Percentiles rank a stretch among this genome's conserved stretches.
Conservation (phyloP, 1,140 invertebrate genomes). For the Drosophila melanica region DNA sequence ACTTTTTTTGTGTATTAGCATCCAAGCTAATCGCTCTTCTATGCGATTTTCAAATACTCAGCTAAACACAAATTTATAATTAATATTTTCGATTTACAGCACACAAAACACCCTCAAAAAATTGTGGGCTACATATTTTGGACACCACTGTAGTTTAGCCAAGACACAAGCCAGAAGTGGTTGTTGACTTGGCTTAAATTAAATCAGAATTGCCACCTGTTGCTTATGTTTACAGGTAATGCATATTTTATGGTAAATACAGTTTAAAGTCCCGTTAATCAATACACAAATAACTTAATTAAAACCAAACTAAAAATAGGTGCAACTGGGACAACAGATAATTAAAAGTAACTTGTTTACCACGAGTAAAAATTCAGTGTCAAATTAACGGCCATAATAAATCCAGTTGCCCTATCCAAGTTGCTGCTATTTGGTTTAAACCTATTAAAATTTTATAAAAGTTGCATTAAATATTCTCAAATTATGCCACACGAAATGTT, state of each 20-base stretch:
- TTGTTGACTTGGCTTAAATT: not conserved
- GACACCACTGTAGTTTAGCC: slow-evolving; percentile 8
- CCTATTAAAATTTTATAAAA: slow-evolving; percentile 40
- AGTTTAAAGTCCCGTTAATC: not conserved
- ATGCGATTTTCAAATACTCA: not conserved
- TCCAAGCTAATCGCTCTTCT: not conserved
- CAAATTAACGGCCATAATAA: not conserved
- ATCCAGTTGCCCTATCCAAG: not conserved
- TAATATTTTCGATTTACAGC: too few species aligned
- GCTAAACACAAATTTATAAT: too few species aligned
- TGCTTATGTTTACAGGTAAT: slow-evolving; percentile 1
- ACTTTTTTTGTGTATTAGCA: too few species aligned
- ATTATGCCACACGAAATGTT: slow-evolving; percentile 30
- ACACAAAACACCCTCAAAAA: too few species aligned
- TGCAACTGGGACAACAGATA: not conserved
- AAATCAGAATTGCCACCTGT: slow-evolving; percentile 14
- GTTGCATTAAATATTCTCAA: slow-evolving; percentile 29
- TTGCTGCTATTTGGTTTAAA: not conserved
- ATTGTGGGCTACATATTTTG: not conserved
- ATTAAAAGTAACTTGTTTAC: slow-evolving; percentile 10
- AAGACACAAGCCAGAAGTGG: slow-evolving; percentile 4
- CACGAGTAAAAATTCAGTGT: not conserved
- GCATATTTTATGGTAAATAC: slow-evolving; percentile 7
- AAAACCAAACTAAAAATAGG: not conserved
- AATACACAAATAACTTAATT: slow-evolving; percentile 34